Evolutionary conservation across 2,888 invertebrate species (phyloP).

Genomic region (Agonopterix heracliana): DNA sequence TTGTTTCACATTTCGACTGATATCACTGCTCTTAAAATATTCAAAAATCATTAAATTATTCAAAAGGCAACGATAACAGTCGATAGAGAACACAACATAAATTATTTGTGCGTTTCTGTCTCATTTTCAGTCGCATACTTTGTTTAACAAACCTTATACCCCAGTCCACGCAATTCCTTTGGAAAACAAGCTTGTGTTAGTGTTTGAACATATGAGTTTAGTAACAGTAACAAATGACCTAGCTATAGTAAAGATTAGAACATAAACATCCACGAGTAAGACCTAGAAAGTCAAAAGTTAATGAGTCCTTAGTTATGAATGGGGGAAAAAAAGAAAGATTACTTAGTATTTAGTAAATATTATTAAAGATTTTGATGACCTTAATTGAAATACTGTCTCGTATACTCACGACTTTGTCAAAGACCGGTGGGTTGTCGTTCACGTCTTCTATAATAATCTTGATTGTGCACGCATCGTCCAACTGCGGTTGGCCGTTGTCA

Average conservation of each 20-base stretch:
- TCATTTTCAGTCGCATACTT: slow-evolving; percentile 47
- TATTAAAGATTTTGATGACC: no score
- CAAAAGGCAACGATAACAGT: no score
- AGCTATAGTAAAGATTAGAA: no score
- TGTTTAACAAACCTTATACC: slow-evolving; percentile 78
- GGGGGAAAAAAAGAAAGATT: no score
- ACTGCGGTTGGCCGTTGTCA: slow-evolving; percentile 92
- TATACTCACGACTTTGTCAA: slow-evolving; percentile 85
- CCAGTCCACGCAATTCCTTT: slow-evolving; percentile 80
- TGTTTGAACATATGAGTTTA: slow-evolving; percentile 56
- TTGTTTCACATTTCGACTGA: slow-evolving; percentile 37
- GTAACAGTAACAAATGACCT: no score
- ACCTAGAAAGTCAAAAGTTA: no score
- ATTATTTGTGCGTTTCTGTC: slow-evolving; percentile 31
- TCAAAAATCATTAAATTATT: no score
- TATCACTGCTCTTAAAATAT: slow-evolving; percentile 30
- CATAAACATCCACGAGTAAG: no score
- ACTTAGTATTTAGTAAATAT: no score
- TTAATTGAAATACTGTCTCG: no score
- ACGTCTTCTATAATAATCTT: slow-evolving; percentile 93
- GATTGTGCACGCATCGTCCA: slow-evolving; percentile 96
- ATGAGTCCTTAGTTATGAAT: no score
- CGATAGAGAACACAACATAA: no score
- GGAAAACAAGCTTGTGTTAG: slow-evolving; percentile 68
- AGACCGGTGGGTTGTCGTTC: slow-evolving; percentile 92